These are phyloP conservation scores for Cyprinus carpio DNA, from an alignment of 2,113 vertebrate species.

Conservation along the genomic window DNA sequence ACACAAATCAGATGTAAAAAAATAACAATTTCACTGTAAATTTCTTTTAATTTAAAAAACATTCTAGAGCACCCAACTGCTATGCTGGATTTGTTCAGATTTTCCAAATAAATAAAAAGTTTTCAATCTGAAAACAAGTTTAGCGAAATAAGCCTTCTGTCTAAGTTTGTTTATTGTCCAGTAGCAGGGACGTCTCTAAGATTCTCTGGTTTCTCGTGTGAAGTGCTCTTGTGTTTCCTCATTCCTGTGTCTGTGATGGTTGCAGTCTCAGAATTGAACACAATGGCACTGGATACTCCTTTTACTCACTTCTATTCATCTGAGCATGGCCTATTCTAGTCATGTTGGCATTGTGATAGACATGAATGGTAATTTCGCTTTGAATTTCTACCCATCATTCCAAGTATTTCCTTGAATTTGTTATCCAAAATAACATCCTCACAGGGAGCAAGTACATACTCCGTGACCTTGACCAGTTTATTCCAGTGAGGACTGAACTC, in stretches of 20 bases:
- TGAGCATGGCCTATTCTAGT: neutral
- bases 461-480: too few relatives aligned
- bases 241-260: neutral
- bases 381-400: neutral
- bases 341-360: neutral
- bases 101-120: too few relatives aligned
- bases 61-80: too few relatives aligned
- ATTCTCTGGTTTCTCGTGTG: neutral
- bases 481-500: too few relatives aligned
- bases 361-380: neutral
- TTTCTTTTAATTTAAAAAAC: too few relatives aligned
- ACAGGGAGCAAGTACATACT: neutral
- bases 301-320: slow-evolving; percentile 10
- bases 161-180: neutral
- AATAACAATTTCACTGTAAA: too few relatives aligned
- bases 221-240: neutral
- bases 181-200: neutral
- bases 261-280: neutral
- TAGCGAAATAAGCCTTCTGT: neutral
- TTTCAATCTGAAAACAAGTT: neutral
- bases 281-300: neutral
- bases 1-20: too few relatives aligned
- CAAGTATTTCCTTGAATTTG: slow-evolving; percentile 5
- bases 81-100: too few relatives aligned
- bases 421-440: neutral